Evolutionary conservation across 2,888 invertebrate genomes (phyloP).

Genomic region (Calliphora vomitoria): DNA sequence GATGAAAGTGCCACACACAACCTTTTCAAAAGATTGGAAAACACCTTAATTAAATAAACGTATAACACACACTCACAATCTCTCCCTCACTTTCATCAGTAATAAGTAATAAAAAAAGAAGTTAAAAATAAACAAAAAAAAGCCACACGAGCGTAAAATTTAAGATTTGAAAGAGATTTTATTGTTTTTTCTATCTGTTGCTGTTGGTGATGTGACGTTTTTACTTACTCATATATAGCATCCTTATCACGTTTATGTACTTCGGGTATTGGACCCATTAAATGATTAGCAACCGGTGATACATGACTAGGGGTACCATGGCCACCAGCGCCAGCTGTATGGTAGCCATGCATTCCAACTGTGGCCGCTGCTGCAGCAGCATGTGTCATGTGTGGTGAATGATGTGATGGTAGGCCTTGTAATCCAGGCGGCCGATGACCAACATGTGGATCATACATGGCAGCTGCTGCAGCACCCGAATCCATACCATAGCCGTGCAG

Average conservation of each 20-base stretch:
- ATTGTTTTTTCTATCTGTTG: conserved; percentile 8
- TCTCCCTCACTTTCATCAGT: not conserved
- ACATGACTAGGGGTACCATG: conserved; percentile 90
- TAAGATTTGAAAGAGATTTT: conserved; percentile 40
- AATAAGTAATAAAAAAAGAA: conserved; percentile 31
- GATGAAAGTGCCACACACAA: conserved; percentile 26
- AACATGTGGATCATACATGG: conserved; percentile 92
- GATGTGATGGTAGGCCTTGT: conserved; percentile 89
- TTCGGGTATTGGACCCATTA: conserved; percentile 93
- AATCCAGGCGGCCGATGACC: conserved; percentile 87
- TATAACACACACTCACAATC: conserved; percentile 13
- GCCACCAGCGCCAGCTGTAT: conserved; percentile 84
- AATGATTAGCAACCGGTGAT: conserved; percentile 93
- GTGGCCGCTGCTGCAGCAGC: conserved; percentile 86
- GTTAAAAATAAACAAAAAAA: conserved; percentile 14
- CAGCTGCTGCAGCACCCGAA: conserved; percentile 86
- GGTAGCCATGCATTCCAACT: conserved; percentile 87
- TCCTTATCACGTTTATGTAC: conserved; percentile 99
- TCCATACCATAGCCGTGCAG: conserved; percentile 95
- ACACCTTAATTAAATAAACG: conserved; percentile 69
- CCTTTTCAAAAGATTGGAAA: conserved; percentile 28
- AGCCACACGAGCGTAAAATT: conserved; percentile 72
- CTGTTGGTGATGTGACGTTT: not conserved
- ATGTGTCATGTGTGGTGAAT: conserved; percentile 92
- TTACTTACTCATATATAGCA: conserved; percentile 98